Conservation (phyloP, 2,888 invertebrate species). For the Catocala sponsa region DNA sequence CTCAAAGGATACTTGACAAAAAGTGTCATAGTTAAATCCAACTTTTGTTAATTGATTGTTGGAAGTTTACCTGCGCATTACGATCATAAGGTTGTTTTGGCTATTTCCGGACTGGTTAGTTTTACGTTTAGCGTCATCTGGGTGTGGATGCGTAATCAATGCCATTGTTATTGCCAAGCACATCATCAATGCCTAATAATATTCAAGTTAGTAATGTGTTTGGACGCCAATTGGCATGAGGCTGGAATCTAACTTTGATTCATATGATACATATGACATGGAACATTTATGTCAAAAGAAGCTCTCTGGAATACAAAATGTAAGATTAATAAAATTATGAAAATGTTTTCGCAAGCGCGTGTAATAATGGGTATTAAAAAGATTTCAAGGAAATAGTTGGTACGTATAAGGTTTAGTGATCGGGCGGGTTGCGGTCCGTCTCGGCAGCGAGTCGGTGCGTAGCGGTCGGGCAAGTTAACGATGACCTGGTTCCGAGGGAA, state of each 20-base stretch:
- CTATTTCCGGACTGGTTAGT: too few relatives aligned
- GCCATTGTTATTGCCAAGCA: slow-evolving; percentile 8
- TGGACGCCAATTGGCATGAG: slow-evolving; percentile 3
- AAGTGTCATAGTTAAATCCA: too few relatives aligned
- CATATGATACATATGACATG: not conserved
- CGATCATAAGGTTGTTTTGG: too few relatives aligned
- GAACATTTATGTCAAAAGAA: too few relatives aligned
- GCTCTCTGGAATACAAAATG: too few relatives aligned
- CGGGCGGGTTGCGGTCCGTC: slow-evolving; percentile 66
- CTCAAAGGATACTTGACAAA: too few relatives aligned
- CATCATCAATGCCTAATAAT: slow-evolving; percentile 4
- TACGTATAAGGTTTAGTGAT: slow-evolving; percentile 39
- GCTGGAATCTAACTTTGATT: not conserved
- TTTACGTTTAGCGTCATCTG: not conserved
- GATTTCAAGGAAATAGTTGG: slow-evolving; percentile 17
- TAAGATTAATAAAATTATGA: too few relatives aligned
- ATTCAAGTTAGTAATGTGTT: not conserved
- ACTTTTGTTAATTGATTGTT: too few relatives aligned
- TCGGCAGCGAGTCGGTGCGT: slow-evolving; percentile 61
- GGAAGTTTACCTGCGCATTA: too few relatives aligned
- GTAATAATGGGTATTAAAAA: not conserved
- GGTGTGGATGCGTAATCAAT: slow-evolving; percentile 15
- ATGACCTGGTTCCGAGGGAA: slow-evolving; percentile 84
- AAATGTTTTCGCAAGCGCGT: too few relatives aligned
- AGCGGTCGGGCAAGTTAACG: slow-evolving; percentile 76